Evolutionary conservation across 2,113 vertebrate species (phyloP).

Genomic region (pig (Sus scrofa)): T2T-Sscrofa CM000815.6:128410001-128410500

Average conservation of each 20-base stretch:
- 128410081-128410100: background rate
- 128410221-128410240: slow-evolving; percentile 10
- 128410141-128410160: slow-evolving; percentile 14
- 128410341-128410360: background rate
- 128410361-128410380: background rate
- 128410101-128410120: slow-evolving; percentile 37
- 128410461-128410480: background rate
- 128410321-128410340: background rate
- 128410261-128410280: slow-evolving; percentile 32
- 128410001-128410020: background rate
- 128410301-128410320: background rate
- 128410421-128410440: background rate
- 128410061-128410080: background rate
- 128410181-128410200: background rate
- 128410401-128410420: background rate
- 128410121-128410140: slow-evolving; percentile 23
- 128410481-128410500: background rate
- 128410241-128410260: slow-evolving; percentile 31
- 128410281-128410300: background rate
- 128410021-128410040: background rate
- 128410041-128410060: background rate
- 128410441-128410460: background rate
- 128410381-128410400: background rate
- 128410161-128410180: background rate
- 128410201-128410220: background rate